Percentiles rank a stretch among this genome's conserved stretches.
These are phyloP conservation scores for Vulpes lagopus DNA, from an alignment of 2,113 vertebrate species.

Conservation along the genomic window DNA sequence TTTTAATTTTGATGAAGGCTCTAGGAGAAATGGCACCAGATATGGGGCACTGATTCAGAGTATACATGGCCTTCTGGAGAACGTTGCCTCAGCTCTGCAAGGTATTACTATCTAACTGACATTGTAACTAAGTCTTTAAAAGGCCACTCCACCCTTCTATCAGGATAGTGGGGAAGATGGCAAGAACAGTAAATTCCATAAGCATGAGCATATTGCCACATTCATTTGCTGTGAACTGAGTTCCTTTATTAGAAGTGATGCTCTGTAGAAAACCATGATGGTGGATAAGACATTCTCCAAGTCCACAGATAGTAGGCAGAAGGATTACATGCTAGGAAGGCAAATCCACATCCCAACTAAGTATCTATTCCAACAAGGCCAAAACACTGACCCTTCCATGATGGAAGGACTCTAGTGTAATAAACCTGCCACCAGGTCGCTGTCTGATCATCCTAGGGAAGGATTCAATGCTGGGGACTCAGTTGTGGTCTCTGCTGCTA, in stretches of 20 bases:
- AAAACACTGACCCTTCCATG: background rate
- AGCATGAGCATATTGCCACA: too few species aligned
- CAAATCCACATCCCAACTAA: background rate
- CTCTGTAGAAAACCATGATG: background rate
- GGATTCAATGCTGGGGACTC: background rate
- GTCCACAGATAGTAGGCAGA: background rate
- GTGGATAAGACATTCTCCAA: background rate
- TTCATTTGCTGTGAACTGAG: background rate
- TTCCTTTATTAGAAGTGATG: background rate
- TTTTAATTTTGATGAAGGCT: background rate
- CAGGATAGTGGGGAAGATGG: background rate
- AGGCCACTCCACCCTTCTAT: background rate
- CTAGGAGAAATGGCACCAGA: background rate
- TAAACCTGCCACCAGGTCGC: background rate
- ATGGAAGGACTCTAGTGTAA: background rate
- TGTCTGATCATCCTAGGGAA: background rate
- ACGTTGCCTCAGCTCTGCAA: background rate
- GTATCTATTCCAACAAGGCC: background rate
- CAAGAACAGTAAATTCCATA: background rate
- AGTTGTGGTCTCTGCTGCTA: background rate
- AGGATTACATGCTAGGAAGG: background rate
- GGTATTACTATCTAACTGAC: background rate
- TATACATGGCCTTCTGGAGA: background rate
- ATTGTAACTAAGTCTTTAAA: background rate
- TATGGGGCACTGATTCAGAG: background rate